These are phyloP conservation scores for Diceros bicornis DNA, from an alignment of 2,797 vertebrate species.

Conservation along the genomic window DNA sequence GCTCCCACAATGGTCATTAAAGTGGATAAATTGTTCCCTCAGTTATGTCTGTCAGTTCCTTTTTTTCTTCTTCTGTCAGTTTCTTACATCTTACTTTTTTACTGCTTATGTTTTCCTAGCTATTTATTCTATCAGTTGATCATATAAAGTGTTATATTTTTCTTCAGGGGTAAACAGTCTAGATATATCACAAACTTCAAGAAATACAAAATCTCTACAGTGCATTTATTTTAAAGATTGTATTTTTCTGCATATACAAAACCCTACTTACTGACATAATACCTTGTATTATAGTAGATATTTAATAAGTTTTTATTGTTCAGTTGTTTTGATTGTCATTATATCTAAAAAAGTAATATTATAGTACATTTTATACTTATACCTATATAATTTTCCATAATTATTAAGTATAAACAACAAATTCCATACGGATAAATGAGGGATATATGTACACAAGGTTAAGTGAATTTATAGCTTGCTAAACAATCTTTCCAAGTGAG, in stretches of 20 bases:
- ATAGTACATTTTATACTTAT: not conserved
- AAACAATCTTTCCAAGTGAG: not conserved
- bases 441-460: not conserved
- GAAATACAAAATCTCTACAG: conserved; percentile 7
- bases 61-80: not conserved
- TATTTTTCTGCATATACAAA: not conserved
- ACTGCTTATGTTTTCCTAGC: not conserved
- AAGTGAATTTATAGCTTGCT: not conserved
- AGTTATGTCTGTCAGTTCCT: not conserved
- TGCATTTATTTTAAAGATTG: conserved; percentile 33
- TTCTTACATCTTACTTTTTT: not conserved
- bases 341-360: not conserved
- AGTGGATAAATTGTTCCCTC: not conserved
- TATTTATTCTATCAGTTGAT: not conserved
- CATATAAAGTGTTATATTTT: not conserved
- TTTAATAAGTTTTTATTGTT: not conserved
- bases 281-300: not conserved
- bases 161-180: not conserved
- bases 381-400: not conserved
- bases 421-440: not conserved
- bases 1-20: not conserved
- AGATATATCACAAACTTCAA: not conserved
- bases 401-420: conserved; percentile 41
- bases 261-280: not conserved
- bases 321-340: not conserved